These are phyloP conservation scores for Monomorium pharaonis DNA, from an alignment of 1,140 invertebrate species.

Conservation along the genomic window DNA sequence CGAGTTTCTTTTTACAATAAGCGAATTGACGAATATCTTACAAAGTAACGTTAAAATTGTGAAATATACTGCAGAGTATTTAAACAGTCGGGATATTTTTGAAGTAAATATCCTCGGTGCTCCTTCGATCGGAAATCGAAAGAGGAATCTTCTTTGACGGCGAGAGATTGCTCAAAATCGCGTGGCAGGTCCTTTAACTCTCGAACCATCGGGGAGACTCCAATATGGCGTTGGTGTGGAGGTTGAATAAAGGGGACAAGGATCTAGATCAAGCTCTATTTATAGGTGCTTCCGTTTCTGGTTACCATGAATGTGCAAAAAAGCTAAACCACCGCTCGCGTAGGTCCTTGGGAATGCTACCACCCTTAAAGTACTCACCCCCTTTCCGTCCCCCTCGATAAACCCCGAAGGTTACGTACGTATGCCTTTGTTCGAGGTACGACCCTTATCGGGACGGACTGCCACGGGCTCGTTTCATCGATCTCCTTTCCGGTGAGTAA, in stretches of 20 bases:
- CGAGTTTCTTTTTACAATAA: not conserved
- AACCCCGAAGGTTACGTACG: constrained; percentile 61
- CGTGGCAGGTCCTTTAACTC: constrained; percentile 38
- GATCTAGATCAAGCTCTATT: constrained; percentile 46
- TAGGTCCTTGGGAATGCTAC: not conserved
- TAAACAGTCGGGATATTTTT: constrained; percentile 36
- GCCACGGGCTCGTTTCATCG: constrained; percentile 66
- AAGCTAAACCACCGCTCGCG: not conserved
- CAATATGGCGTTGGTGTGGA: not conserved
- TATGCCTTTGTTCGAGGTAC: constrained; percentile 51
- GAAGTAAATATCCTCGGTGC: constrained; percentile 30
- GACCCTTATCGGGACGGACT: constrained; percentile 73
- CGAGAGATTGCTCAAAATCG: constrained; percentile 40
- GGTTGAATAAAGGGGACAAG: constrained; percentile 46
- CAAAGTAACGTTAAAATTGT: not conserved
- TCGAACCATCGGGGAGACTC: constrained; percentile 1
- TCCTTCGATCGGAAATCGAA: not conserved
- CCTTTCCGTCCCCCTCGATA: not conserved
- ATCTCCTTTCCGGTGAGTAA: constrained; percentile 58
- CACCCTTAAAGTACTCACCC: constrained; percentile 51
- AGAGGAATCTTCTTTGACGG: constrained; percentile 25
- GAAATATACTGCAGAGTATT: not conserved
- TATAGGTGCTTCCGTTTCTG: constrained; percentile 42
- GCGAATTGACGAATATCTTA: not conserved
- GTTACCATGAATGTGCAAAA: constrained; percentile 43